Conservation (phyloP, 2,113 vertebrate species). For the Aspidoscelis tigris region DNA sequence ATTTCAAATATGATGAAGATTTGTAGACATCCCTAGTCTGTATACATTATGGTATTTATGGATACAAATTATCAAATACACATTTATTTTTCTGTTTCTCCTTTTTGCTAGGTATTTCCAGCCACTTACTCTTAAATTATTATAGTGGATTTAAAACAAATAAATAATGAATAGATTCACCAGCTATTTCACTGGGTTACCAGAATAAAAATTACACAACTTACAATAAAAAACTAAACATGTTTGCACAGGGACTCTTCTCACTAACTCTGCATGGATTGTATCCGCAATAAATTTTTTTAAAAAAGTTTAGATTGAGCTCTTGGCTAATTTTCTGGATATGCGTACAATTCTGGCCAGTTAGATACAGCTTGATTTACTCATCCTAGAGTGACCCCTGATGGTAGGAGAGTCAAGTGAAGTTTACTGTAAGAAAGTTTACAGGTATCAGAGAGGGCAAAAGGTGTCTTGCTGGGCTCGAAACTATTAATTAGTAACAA, state of each 20-base stretch:
- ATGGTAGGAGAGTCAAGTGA: slow-evolving; percentile 61
- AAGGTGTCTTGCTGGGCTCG: slow-evolving; percentile 71
- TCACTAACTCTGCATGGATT: no score
- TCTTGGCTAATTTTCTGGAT: slow-evolving; percentile 66
- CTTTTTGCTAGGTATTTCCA: slow-evolving; percentile 33
- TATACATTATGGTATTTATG: not conserved
- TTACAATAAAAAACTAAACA: not conserved
- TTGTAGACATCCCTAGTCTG: no score
- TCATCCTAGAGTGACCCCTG: slow-evolving; percentile 67
- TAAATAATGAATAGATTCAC: slow-evolving; percentile 57
- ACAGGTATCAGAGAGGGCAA: slow-evolving; percentile 67
- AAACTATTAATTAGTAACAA: slow-evolving; percentile 81
- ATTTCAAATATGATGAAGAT: no score
- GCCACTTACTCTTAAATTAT: slow-evolving; percentile 65
- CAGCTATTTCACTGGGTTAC: slow-evolving; percentile 22
- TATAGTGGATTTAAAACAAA: slow-evolving; percentile 53
- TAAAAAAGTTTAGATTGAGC: slow-evolving; percentile 47
- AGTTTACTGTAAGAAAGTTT: slow-evolving; percentile 72
- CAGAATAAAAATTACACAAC: slow-evolving; percentile 16
- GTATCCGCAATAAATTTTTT: not conserved
- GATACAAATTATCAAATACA: not conserved
- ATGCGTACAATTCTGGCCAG: slow-evolving; percentile 69
- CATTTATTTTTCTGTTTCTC: not conserved
- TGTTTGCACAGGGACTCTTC: no score
- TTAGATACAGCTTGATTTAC: slow-evolving; percentile 69